A percentile compares a stretch with the other conserved stretches of the same genome.
These are phyloP conservation scores for Pangasianodon gigas DNA, from an alignment of 2,113 vertebrate genomes.

Conservation along the genomic window DNA sequence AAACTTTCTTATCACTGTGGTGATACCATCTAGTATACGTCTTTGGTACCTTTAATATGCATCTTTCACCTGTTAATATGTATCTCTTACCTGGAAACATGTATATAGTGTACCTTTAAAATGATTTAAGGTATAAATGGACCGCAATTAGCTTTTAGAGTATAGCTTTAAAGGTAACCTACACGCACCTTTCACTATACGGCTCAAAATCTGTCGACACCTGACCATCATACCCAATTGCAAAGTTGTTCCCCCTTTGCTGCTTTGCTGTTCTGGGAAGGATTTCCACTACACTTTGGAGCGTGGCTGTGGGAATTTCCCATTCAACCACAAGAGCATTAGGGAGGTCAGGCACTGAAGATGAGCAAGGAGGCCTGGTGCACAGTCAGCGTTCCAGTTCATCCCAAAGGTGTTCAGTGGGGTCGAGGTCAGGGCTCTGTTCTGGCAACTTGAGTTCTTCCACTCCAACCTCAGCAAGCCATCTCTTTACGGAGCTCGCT, in stretches of 20 bases:
- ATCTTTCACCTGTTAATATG: background rate
- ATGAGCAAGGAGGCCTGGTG: background rate
- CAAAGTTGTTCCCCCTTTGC: too few species aligned
- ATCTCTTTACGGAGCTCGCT: too few species aligned
- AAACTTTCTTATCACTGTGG: background rate
- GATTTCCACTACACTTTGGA: too few species aligned
- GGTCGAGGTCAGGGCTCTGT: background rate
- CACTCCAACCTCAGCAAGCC: too few species aligned
- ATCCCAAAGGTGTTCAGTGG: background rate
- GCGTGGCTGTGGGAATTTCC: too few species aligned
- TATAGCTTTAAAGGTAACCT: background rate
- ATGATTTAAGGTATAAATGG: background rate
- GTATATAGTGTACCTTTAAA: background rate
- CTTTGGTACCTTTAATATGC: background rate
- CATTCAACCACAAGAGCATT: background rate
- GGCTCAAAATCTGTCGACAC: background rate
- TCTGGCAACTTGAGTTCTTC: too few species aligned
- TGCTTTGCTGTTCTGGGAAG: too few species aligned
- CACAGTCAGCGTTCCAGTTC: background rate
- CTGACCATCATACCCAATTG: background rate
- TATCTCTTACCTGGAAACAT: background rate
- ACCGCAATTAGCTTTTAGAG: background rate
- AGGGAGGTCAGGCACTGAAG: background rate
- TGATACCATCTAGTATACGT: background rate
- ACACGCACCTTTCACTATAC: background rate